These are phyloP conservation scores for Cantharis nigra DNA, from an alignment of 2,888 invertebrate species.

Conservation along the genomic window DNA sequence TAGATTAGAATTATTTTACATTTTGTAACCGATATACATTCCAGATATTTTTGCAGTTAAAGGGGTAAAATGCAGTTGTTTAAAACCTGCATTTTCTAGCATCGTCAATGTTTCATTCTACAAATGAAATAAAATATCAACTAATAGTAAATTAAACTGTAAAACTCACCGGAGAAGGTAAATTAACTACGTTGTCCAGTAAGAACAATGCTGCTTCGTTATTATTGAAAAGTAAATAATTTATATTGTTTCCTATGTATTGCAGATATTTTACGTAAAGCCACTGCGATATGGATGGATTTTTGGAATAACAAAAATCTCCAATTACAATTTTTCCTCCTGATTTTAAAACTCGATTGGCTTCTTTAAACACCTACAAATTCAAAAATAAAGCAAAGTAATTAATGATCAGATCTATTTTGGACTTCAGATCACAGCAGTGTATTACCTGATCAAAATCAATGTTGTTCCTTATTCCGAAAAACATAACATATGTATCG, in stretches of 20 bases:
- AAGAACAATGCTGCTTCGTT: background rate
- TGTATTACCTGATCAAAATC: background rate
- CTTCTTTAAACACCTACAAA: background rate
- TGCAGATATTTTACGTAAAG: background rate
- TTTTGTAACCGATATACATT: background rate
- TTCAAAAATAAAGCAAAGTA: too few species aligned
- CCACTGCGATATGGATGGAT: background rate
- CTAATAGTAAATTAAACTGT: background rate
- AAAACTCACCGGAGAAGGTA: background rate
- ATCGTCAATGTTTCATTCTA: background rate
- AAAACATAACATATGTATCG: background rate
- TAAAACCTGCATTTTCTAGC: background rate
- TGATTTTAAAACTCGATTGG: background rate
- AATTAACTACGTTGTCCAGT: background rate
- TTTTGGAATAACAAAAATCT: background rate
- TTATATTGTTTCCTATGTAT: background rate
- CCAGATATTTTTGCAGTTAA: background rate
- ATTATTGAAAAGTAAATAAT: background rate
- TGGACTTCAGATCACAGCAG: too few species aligned
- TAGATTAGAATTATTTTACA: background rate
- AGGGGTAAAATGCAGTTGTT: background rate
- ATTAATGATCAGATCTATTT: too few species aligned
- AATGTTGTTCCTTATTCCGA: background rate
- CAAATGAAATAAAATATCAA: background rate
- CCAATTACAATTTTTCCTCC: background rate